Evolutionary conservation across 2,797 vertebrate genomes (phyloP), one percentile per base, ranked within the genome.

Genomic region (Tadarida brasiliensis): DNA sequence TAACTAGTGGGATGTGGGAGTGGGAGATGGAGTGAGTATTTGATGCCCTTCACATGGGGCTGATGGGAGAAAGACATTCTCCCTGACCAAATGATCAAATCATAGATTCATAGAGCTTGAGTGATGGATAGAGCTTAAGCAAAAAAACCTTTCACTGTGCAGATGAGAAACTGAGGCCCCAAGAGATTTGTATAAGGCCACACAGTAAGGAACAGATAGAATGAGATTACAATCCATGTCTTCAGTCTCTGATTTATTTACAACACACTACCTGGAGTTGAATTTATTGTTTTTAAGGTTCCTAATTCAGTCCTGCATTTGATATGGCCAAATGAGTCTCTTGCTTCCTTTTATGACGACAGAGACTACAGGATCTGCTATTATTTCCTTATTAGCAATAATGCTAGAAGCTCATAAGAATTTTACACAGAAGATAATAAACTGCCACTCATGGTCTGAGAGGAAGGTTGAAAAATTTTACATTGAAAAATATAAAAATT

Each of bases 381-480:
- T 78, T 82, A 56, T 96, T 95, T 94, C 22, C 57, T 93, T 96
- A 71, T 83, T 93, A 95, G 26, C n/a, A 95, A 28, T 35, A 56
- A 71, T 56, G 2, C 26, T 24, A 92, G 80, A 70, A 51, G n/a
- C 83, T 95, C 65, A 59, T 22, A 39, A 70, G 63, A 83, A 67
- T 63, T 95, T 92, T 83, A 76, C 14, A 93, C 1, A 80, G 15
- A 14, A 95, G 71, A 68, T 91, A 84, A 91, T 68, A 90, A 87
- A 70, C 81, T 97, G 54, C 35, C 14, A 91, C 59, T 94, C 49
- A 56, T 84, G 65, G 26, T 94, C 51, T 86, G 47, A 92, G 63
- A 78, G 76, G 95, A 68, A 94, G 77, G 7, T 56, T 85, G 70
- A 96, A 80, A 92, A 56, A 84, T 95, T 97, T 96, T 70, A 88